Evolutionary conservation across 2,888 invertebrate genomes (phyloP), one percentile per base, ranked within the genome.

Genomic region (Tetramorium bicarinatum): DNA sequence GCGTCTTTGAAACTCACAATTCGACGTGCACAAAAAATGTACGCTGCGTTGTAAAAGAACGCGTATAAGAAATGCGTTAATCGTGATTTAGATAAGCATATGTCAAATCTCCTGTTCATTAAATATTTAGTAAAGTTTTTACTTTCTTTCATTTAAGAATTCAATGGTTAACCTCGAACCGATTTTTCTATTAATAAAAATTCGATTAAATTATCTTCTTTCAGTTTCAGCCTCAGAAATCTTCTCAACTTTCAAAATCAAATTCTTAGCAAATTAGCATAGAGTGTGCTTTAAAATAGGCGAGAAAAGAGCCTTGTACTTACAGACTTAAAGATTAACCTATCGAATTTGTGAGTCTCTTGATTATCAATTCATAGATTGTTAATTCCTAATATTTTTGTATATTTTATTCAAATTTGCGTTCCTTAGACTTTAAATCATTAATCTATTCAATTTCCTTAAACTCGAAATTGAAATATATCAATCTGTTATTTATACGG

Each of bases 51-150:
- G 25, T 15, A 44, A 41, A 29, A 54, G 52, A 25, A 21, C 34
- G 18, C 41, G 13, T 29, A 6, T 9, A 49, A 75, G 62, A 25
- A 54, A 6, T 11, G 71, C 29, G n/a, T 11, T 62, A 49, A 52
- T 52, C 25, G 41, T 66, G 52, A 66, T 76, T 76, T 76, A 52
- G 66, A 38, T 25, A 66, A 59, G 11, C n/a, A 47, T 18, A 47
- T 18, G 15, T n/a, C 61, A 56, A 56, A 69, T 2, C n/a, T 69
- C 9, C 8, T 18, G 11, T 13, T 9, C 25, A 9, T n/a, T 13
- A 59, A 25, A 18, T n/a, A 8, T 6, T 4, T 3, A 34, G 52
- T 41, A 62, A 25, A 69, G 15, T 21, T 77, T 52, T 15, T 2
- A 29, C n/a, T 44, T 41, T 18, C 9, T 41, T 52, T 76, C 21